phyloP scores from a whole-genome alignment of 2,113 vertebrate genomes.

The Prionailurus bengalensis region DNA sequence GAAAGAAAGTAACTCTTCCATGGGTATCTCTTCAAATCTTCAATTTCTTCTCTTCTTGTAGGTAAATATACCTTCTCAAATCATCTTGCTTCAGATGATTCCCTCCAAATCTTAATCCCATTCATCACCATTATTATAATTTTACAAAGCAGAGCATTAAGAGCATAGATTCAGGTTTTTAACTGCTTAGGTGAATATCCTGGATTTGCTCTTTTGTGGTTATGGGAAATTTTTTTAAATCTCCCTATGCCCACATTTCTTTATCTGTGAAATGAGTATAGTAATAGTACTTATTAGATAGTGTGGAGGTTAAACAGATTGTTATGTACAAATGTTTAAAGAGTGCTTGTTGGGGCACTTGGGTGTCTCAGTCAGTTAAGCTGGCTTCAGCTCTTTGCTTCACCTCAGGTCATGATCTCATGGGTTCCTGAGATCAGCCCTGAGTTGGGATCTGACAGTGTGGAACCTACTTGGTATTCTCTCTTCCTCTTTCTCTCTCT shows the following conservation, averaged over 20 bases:
- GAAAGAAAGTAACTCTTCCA: background rate
- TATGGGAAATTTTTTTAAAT: background rate
- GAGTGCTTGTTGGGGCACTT: background rate
- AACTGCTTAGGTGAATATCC: background rate
- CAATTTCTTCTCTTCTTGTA: background rate
- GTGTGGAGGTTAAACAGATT: background rate
- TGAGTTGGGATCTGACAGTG: too few relatives aligned
- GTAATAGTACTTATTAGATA: background rate
- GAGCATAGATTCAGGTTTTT: background rate
- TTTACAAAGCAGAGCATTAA: background rate
- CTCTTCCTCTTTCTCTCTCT: too few relatives aligned
- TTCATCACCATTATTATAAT: background rate
- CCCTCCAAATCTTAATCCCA: background rate
- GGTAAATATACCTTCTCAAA: background rate
- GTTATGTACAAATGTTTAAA: background rate
- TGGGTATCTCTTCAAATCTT: background rate
- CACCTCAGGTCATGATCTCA: too few relatives aligned
- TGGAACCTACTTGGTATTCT: too few relatives aligned
- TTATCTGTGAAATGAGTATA: background rate
- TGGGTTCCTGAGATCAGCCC: too few relatives aligned
- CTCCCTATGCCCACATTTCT: background rate
- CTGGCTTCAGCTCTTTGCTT: too few relatives aligned
- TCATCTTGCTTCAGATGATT: background rate
- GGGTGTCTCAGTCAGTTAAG: too few relatives aligned
- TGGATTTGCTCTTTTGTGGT: background rate